Evolutionary conservation across 64 coral and sea anemone species (phyloP), one percentile per base, ranked within the genome.

Genomic region (Astreopora myriophthalma): DNA sequence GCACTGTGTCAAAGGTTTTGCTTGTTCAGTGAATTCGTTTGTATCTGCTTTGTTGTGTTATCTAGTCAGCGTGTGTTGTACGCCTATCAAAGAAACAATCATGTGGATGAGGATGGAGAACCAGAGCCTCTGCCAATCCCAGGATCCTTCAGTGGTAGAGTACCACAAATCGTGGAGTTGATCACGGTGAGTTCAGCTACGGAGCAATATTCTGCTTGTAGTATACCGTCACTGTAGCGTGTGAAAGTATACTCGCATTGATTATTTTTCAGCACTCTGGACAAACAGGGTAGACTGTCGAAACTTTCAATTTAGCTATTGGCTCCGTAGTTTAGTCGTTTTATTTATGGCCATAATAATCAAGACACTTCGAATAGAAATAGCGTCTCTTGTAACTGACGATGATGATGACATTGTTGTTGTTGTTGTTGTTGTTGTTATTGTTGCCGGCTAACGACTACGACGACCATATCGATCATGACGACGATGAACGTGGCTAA

Each of bases 21-120:
- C n/a, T n/a, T n/a, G n/a, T n/a, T n/a, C n/a, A n/a, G n/a, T n/a
- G n/a, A n/a, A n/a, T n/a, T n/a, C n/a, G n/a, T n/a, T n/a, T n/a
- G 60, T 19, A 63, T 14, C 26, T 27, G 1, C 31, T 16, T 33
- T 9, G 1, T 28, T 73, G 17, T 58, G 61, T 0, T 29, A 33
- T 92, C n/a, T 19, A 92, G 90, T 39, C 90, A 85, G 34, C 68
- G 90, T 51, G 90, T 92, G 33, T 31, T 92, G 79, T 63, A 82
- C 51, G 4, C 51, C 28, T 34, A 82, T 22, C 78, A 32, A 62
- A 92, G 34, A 51, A 69, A 91, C 13, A 75, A 48, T 23, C 20
- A 70, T 38, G 33, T 23, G 13, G 69, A 75, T 16, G 80, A 74
- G 49, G 90, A 78, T 74, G 78, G 78, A 11, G 78, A 82, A 14